Percentiles rank a stretch among this genome's conserved stretches.
These are phyloP conservation scores for Mesoclemmys tuberculata DNA, from an alignment of 2,113 vertebrate species.

Conservation along the genomic window DNA sequence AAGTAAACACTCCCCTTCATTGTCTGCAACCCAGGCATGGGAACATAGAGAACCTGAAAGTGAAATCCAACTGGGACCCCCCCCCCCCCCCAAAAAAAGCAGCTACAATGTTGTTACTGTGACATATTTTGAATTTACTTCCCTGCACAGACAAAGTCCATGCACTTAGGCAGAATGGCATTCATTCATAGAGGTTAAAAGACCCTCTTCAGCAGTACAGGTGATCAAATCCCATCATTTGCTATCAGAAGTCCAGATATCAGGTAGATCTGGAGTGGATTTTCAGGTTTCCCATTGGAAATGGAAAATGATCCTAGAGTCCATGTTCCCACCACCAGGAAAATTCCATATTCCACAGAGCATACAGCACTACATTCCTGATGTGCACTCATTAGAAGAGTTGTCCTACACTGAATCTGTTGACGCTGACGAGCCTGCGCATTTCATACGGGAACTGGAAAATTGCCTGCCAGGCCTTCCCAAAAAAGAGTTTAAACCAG, in stretches of 20 bases:
- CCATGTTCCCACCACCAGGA: neutral
- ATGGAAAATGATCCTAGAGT: neutral
- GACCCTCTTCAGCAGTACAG: neutral
- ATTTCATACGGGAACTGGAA: neutral
- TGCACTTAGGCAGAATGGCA: neutral
- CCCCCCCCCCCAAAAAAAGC: neutral
- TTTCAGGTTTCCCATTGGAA: neutral
- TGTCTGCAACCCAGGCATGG: neutral
- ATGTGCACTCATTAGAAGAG: neutral
- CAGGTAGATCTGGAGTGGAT: neutral
- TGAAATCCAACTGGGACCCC: neutral
- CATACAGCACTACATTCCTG: neutral
- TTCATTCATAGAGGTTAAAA: neutral
- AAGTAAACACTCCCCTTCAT: neutral
- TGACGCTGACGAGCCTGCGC: rapidly evolving
- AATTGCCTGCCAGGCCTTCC: rapidly evolving
- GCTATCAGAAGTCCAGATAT: rapidly evolving
- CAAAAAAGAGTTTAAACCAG: neutral
- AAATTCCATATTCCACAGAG: neutral
- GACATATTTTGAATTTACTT: neutral
- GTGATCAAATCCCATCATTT: neutral
- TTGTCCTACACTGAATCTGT: neutral
- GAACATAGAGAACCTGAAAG: neutral
- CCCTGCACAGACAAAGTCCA: neutral
- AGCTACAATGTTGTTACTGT: neutral